Evolutionary conservation across 2,888 invertebrate genomes (phyloP), one percentile per base, ranked within the genome.

Genomic region (Plagiodera versicolora): DNA sequence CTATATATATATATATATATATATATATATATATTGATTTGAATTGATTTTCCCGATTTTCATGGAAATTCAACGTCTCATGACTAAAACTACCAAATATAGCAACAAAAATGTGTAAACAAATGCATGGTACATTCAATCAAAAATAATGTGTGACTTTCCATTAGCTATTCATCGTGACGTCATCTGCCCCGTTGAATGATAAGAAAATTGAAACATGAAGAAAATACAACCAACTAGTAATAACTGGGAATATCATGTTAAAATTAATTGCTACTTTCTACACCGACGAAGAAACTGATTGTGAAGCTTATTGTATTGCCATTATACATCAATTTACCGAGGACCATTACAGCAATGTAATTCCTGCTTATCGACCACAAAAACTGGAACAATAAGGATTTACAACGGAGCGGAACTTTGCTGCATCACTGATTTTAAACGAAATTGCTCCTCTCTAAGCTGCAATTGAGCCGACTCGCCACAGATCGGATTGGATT

Each of bases 311-410:
- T n/a, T 39, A 17, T 57, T 56, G 48, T 56, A 64, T 61, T 49
- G 28, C 51, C 30, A 56, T 58, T 53, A 59, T 53, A 54, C 59
- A 64, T 56, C 64, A 64, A 64, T 64, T 64, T 64, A 58, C 54
- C 49, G 32, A 53, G 47, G 53, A 59, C 56, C 58, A 61, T 64
- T 64, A 58, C 56, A 39, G 50, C 58, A 58, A 48, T 56, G 55
- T 58, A 39, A 45, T 56, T 57, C 59, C 57, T 59, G 61, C 59
- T 49, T 56, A 61, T 64, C 57, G 51, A 58, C 50, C 39, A 57
- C 56, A 64, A 64, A 64, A 64, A 64, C 57, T 61, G 61, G 64
- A 57, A 60, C 64, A 61, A 64, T 64, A 59, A 61, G 59, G 59
- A 57, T 52, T 61, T 39, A 57, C 55, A 50, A 48, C 49, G 56